Percentiles rank a stretch among this genome's conserved stretches.
Evolutionary conservation across 2,797 vertebrate genomes (phyloP).

Genomic region (Oophaga sylvatica): DNA sequence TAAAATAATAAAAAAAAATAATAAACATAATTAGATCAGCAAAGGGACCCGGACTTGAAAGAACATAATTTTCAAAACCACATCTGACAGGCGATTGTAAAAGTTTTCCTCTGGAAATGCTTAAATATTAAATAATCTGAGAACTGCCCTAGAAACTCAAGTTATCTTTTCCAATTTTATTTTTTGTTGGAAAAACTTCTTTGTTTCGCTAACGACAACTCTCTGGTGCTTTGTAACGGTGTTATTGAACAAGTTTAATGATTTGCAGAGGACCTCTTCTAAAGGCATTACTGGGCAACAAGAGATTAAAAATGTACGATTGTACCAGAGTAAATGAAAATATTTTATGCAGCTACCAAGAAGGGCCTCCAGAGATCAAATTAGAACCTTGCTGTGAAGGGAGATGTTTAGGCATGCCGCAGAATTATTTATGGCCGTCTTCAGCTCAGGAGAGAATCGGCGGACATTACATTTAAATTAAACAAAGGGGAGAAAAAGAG

Average conservation of each 20-base stretch:
- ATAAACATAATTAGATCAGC: constrained; percentile 60
- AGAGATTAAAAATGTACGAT: constrained; percentile 78
- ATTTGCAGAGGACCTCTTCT: constrained; percentile 82
- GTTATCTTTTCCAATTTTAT: constrained; percentile 69
- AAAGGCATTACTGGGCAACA: constrained; percentile 75
- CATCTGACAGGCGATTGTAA: constrained; percentile 52
- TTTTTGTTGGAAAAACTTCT: constrained; percentile 73
- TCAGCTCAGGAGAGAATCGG: constrained; percentile 78
- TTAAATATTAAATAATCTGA: constrained; percentile 71
- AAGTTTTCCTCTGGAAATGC: constrained; percentile 62
- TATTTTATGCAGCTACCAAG: constrained; percentile 79
- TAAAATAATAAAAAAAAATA: constrained; percentile 41
- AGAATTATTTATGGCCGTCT: constrained; percentile 84
- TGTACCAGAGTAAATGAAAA: constrained; percentile 77
- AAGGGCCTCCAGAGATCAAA: constrained; percentile 81
- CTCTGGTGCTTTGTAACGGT: constrained; percentile 78
- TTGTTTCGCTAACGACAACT: constrained; percentile 73
- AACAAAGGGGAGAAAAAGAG: constrained; percentile 76
- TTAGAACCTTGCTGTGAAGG: constrained; percentile 83
- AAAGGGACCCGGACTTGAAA: constrained; percentile 51
- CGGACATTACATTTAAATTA: constrained; percentile 81
- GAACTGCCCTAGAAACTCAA: constrained; percentile 71
- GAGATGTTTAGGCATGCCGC: constrained; percentile 80
- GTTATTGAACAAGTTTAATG: constrained; percentile 83
- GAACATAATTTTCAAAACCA: constrained; percentile 62